Evolutionary conservation across 2,888 invertebrate genomes (phyloP).

Genomic region (Thecophora atra): DNA sequence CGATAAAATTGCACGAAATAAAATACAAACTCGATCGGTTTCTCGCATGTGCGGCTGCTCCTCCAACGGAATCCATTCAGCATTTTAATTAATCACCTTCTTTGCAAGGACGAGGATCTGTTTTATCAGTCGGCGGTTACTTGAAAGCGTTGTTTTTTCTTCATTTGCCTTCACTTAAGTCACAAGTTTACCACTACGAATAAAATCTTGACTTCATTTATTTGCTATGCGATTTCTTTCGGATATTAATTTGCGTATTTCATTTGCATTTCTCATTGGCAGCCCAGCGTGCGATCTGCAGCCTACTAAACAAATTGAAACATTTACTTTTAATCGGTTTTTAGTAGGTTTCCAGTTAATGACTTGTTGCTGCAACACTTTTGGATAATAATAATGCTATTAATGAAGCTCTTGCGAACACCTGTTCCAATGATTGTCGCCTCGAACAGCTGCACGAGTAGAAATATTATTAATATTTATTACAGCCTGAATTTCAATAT

Average conservation of each 20-base stretch:
- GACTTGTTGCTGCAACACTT: not conserved
- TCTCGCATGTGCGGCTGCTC: too few species aligned
- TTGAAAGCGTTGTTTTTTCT: not conserved
- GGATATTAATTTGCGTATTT: constrained; percentile 13
- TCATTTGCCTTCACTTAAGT: too few species aligned
- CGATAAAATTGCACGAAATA: not conserved
- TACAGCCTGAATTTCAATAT: too few species aligned
- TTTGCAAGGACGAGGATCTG: too few species aligned
- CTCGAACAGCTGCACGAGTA: not conserved
- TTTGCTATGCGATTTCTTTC: constrained; percentile 10
- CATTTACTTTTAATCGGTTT: not conserved
- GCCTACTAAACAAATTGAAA: not conserved
- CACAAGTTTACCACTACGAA: too few species aligned
- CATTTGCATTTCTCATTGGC: not conserved
- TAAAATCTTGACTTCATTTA: not conserved
- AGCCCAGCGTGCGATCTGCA: too few species aligned
- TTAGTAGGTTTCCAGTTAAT: not conserved
- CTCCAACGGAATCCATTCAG: too few species aligned
- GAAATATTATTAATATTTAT: too few species aligned
- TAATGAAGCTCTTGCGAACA: not conserved
- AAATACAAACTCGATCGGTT: too few species aligned
- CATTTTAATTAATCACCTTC: too few species aligned
- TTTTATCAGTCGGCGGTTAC: not conserved
- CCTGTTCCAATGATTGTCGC: not conserved
- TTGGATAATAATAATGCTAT: not conserved